Evolutionary conservation across 2,797 vertebrate species (phyloP).

Genomic region (Taeniopygia guttata): DNA sequence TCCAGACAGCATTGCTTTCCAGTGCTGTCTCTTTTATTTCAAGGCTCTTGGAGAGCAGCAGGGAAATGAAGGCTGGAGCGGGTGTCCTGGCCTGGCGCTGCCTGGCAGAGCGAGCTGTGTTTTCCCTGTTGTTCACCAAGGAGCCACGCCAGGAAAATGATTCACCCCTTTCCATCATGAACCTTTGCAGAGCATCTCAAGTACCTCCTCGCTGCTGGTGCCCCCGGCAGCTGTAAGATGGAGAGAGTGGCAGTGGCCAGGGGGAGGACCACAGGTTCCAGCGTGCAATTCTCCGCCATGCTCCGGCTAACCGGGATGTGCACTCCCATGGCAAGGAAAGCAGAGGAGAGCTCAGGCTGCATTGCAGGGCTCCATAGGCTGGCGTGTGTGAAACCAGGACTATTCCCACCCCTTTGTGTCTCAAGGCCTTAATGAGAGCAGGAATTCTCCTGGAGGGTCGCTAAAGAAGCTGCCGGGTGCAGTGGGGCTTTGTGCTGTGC

Average conservation of each 20-base stretch:
- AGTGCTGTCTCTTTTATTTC: constrained; percentile 37
- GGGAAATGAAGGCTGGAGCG: constrained; percentile 10
- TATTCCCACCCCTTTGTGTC: background rate
- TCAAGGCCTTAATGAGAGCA: background rate
- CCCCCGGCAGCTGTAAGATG: background rate
- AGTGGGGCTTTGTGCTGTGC: background rate
- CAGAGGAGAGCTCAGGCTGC: background rate
- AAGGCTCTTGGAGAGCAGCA: constrained; percentile 6
- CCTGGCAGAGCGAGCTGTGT: background rate
- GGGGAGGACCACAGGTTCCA: constrained; percentile 13
- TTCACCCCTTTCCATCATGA: constrained; percentile 21
- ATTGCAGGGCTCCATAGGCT: background rate
- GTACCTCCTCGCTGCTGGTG: background rate
- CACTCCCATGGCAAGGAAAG: fast-evolving
- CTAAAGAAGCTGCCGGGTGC: background rate
- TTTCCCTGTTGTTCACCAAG: background rate
- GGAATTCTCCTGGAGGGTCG: background rate
- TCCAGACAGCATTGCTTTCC: constrained; percentile 8
- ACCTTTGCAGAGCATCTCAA: background rate
- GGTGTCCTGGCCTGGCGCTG: background rate
- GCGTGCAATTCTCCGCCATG: background rate
- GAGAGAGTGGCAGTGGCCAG: background rate
- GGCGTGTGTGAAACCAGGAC: background rate
- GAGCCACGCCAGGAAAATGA: constrained; percentile 4
- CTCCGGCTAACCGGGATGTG: background rate